Evolutionary conservation across 2,113 vertebrate species (phyloP).

Genomic region (Percina caprodes): DNA sequence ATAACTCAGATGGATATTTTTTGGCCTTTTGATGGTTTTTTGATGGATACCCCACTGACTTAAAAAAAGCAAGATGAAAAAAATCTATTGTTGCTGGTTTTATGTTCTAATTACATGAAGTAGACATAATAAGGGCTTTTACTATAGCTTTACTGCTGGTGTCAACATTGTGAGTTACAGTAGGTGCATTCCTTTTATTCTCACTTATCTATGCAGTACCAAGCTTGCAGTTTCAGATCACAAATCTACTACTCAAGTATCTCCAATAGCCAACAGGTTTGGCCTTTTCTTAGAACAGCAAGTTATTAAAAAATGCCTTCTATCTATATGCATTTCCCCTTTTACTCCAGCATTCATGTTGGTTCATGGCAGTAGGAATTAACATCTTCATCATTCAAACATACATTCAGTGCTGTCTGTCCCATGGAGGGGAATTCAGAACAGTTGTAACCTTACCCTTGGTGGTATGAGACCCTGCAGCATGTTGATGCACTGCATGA

Average conservation of each 20-base stretch:
- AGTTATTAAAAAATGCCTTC: neutral
- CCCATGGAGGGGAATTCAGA: neutral
- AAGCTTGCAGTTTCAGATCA: neutral
- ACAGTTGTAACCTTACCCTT: conserved; percentile 83
- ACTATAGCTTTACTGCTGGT: neutral
- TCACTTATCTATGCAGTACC: neutral
- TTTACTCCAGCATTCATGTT: neutral
- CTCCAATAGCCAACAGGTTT: neutral
- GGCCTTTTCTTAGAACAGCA: neutral
- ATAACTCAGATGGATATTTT: too few relatives aligned
- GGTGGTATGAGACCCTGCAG: conserved; percentile 92
- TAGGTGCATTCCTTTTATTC: neutral
- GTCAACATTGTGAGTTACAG: neutral
- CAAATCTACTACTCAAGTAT: neutral
- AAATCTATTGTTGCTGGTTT: neutral
- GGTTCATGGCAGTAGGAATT: neutral
- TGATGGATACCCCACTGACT: neutral
- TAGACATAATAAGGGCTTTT: neutral
- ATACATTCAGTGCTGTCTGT: neutral
- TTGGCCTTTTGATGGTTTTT: too few relatives aligned
- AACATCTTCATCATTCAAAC: neutral
- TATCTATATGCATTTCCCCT: neutral
- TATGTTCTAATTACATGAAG: neutral
- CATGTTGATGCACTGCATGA: conserved; percentile 93
- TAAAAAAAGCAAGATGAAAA: neutral